Conservation (phyloP, 2,888 invertebrate species). For the Euzetes globulus region DNA sequence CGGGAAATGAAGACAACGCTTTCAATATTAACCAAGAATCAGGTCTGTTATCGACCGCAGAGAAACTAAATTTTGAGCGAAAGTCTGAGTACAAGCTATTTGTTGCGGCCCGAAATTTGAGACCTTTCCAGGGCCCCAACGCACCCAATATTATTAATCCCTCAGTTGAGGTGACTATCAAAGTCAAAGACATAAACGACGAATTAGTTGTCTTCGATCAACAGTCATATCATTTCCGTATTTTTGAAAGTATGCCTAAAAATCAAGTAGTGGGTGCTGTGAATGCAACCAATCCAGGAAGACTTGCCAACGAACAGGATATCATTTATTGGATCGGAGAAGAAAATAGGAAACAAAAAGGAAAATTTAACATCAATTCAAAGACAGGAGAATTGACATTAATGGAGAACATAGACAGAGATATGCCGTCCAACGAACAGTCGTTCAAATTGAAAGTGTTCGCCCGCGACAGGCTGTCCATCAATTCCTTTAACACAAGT, state of each 20-base stretch:
- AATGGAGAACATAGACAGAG: conserved; percentile 43
- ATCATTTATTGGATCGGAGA: conserved; percentile 44
- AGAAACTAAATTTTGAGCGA: conserved; percentile 43
- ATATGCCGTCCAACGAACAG: conserved; percentile 43
- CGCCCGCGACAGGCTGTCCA: conserved; percentile 43
- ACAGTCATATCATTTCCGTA: conserved; percentile 42
- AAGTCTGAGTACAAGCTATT: conserved; percentile 42
- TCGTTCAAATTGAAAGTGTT: conserved; percentile 42
- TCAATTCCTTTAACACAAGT: conserved; percentile 43
- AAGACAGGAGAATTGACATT: conserved; percentile 43
- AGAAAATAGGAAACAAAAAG: conserved; percentile 34
- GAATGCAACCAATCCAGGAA: conserved; percentile 43
- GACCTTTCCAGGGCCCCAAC: conserved; percentile 43
- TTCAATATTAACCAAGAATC: conserved; percentile 44
- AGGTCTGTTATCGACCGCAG: conserved; percentile 42
- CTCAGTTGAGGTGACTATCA: conserved; percentile 43
- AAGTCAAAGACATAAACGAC: conserved; percentile 44
- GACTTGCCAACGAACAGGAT: conserved; percentile 42
- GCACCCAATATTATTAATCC: conserved; percentile 42
- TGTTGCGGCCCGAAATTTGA: conserved; percentile 43
- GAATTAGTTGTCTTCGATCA: conserved; percentile 43
- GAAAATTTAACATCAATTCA: conserved; percentile 42
- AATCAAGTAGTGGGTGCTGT: conserved; percentile 43
- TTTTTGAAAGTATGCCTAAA: conserved; percentile 42
- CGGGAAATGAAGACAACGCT: conserved; percentile 44